Percentiles rank a stretch among this genome's conserved stretches.
Evolutionary conservation across 2,113 vertebrate species (phyloP).

Genomic region (Nanorana parkeri): DNA sequence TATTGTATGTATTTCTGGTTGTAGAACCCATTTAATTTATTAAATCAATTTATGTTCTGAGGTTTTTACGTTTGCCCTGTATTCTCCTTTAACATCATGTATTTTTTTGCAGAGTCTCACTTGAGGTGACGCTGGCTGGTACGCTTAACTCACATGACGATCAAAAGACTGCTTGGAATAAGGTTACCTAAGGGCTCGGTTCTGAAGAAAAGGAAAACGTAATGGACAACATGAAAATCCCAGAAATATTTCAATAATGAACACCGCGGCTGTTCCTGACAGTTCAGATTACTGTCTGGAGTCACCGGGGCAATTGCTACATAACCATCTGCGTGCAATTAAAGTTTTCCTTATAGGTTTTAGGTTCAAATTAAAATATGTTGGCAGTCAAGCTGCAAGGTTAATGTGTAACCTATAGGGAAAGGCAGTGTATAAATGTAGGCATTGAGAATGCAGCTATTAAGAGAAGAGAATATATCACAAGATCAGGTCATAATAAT

Average conservation of each 20-base stretch:
- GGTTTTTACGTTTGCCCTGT: too few species aligned
- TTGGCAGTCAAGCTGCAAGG: background rate
- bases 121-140: background rate
- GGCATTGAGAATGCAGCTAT: background rate
- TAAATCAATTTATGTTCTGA: too few species aligned
- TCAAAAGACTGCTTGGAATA: conserved; percentile 27
- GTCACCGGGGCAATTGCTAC: background rate
- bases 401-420: background rate
- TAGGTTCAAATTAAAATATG: background rate
- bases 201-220: background rate
- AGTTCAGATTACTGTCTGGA: conserved; percentile 19
- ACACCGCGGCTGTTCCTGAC: conserved; percentile 4
- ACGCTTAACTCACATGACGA: conserved; percentile 16
- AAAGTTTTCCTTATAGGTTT: background rate
- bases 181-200: conserved; percentile 47
- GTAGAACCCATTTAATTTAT: too few species aligned
- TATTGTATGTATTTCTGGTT: too few species aligned
- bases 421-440: background rate
- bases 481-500: conserved; percentile 50
- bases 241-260: conserved; percentile 7
- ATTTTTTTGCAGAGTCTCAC: background rate
- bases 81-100: background rate
- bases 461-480: conserved; percentile 23
- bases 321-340: background rate
- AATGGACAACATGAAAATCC: conserved; percentile 9